Conservation (phyloP, 2,113 vertebrate species). For the Chlamydotis undulata region DNA sequence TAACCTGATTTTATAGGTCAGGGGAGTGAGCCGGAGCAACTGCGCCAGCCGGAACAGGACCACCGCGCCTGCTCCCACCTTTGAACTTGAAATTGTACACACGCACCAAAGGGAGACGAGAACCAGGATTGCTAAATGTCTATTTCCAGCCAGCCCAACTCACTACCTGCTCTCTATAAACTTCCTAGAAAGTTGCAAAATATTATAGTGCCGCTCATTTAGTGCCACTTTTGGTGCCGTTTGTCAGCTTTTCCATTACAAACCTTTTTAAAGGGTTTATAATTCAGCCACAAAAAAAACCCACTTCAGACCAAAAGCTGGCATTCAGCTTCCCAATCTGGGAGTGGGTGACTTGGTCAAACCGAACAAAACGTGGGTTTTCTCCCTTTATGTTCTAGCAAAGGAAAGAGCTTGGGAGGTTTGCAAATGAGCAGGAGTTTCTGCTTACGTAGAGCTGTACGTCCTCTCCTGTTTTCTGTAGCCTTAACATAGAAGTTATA, state of each 20-base stretch:
- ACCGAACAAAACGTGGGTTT: slow-evolving; percentile 62
- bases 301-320: slow-evolving; percentile 63
- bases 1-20: neutral
- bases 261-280: slow-evolving; percentile 62
- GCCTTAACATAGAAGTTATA: neutral
- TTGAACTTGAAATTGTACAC: neutral
- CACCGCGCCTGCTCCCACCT: neutral
- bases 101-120: neutral
- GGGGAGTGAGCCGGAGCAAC: neutral
- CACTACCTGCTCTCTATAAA: slow-evolving; percentile 2
- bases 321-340: slow-evolving; percentile 5
- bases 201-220: slow-evolving; percentile 14
- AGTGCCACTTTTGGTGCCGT: slow-evolving; percentile 21
- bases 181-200: slow-evolving; percentile 63
- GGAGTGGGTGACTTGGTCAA: slow-evolving; percentile 43
- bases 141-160: neutral
- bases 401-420: neutral
- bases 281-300: slow-evolving; percentile 58
- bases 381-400: slow-evolving; percentile 34
- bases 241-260: slow-evolving; percentile 73
- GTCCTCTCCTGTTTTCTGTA: neutral
- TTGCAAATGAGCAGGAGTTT: neutral
- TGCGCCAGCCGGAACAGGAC: neutral
- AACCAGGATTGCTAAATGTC: neutral
- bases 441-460: neutral